Evolutionary conservation across 2,113 vertebrate species (phyloP).

Genomic region (Potamarius usumacintae): DNA sequence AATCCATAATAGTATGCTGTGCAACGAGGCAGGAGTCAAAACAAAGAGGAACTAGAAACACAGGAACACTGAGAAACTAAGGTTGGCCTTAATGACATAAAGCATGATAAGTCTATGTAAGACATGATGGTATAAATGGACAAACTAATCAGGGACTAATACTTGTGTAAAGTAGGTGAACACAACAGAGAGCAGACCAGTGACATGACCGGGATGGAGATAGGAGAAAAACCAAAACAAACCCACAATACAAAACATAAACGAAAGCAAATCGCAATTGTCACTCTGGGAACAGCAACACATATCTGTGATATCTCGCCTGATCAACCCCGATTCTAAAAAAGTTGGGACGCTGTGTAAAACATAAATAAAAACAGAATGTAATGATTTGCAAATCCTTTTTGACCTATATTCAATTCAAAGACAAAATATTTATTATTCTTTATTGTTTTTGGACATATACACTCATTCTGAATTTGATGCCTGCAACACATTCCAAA

Average conservation of each 20-base stretch:
- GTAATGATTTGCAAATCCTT: no score
- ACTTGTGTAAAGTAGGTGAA: neutral
- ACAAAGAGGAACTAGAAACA: slow-evolving; percentile 4
- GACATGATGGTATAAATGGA: neutral
- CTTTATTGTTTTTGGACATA: no score
- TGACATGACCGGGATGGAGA: neutral
- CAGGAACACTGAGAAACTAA: neutral
- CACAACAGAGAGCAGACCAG: neutral
- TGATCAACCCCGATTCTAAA: neutral
- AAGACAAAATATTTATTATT: no score
- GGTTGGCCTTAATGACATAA: neutral
- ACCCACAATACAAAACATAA: neutral
- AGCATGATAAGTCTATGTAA: neutral
- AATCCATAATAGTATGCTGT: neutral
- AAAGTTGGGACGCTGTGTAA: no score
- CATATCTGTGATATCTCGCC: neutral
- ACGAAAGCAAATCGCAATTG: neutral
- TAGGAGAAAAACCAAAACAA: neutral
- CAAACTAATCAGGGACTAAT: neutral
- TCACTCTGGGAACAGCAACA: neutral
- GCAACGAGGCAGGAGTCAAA: neutral
- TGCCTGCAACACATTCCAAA: no score
- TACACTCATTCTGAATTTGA: no score
- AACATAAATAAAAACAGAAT: no score
- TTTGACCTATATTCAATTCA: no score